Base-by-base conservation (phyloP, 2,888 invertebrate genomes). In the Sarcophaga carnaria region DNA sequence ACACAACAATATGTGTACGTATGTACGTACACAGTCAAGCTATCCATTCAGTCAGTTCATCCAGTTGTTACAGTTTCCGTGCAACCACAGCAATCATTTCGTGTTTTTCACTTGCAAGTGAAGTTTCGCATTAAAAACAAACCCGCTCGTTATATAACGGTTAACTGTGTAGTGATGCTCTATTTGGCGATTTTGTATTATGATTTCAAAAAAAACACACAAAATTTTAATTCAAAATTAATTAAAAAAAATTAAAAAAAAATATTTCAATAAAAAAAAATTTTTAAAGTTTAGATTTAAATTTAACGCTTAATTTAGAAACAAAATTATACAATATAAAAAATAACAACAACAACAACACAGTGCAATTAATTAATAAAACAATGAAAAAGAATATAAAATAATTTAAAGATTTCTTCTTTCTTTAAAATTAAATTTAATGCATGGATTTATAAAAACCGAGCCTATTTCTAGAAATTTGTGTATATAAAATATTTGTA, bases 51-150 rank as follows among this genome's bases (percentile, higher is more conserved):
- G 62, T 62, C 45, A 11, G 49, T 80, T 54, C 70, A 63, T 22
- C 27, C 71, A 72, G 71, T 81, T 79, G 81, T 72, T 79, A 87
- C 78, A 79, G 63, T 82, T 79, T 87, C 84, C 87, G 87, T 77
- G 84, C 81, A 80, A 84, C 74, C 83, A 81, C 80, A 83, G 80
- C 78, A 75, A 81, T 88, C 88, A 88, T 88, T 87, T 83, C 66
- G 86, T 88, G 82, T 82, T 80, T 84, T 84, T 85, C 86, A 86
- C 69, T 89, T 79, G 85, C 60, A 80, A 74, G 37, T 37, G 37
- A 37, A 8, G 86, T 85, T 82, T 71, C 86, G 88, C 87, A 85
- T 83, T 80, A 83, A 37, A 8, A 37, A 37, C 8, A 37, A 37
- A 62, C 10, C 17, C 69, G 82, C 75, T 70, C 59, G 8, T 62